Percentiles rank a stretch among this genome's conserved stretches.
These are phyloP conservation scores for Pipistrellus nathusii DNA, from an alignment of 2,797 vertebrate species.

Conservation along the genomic window DNA sequence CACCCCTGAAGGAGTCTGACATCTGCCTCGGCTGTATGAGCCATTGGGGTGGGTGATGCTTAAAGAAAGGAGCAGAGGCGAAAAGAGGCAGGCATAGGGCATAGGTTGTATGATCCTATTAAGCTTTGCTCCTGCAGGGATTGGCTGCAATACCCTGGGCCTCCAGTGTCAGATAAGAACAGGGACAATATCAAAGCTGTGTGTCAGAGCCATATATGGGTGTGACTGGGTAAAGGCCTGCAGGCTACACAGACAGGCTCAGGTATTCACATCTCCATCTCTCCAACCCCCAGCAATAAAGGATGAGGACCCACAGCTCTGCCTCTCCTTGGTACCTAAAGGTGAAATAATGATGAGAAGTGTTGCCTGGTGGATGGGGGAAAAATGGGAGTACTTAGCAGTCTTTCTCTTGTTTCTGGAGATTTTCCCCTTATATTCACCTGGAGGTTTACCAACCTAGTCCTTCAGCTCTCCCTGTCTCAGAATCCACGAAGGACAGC, in stretches of 20 bases:
- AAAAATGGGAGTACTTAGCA: not conserved
- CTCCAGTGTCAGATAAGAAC: not conserved
- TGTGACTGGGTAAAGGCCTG: not conserved
- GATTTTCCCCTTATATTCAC: not conserved
- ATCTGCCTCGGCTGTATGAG: not conserved
- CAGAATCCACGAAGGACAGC: not conserved
- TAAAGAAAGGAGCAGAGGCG: not conserved
- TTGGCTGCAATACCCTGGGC: not conserved
- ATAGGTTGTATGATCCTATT: not conserved
- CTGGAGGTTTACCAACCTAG: not conserved
- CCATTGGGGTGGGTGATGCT: not conserved
- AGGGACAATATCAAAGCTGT: not conserved
- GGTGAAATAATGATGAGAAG: not conserved
- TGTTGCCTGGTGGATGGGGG: not conserved
- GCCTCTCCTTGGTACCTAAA: not conserved
- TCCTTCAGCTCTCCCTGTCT: not conserved
- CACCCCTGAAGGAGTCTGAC: not conserved
- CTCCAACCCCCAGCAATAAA: not conserved
- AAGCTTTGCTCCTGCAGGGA: not conserved
- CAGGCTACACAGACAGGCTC: not conserved
- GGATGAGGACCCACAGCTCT: not conserved
- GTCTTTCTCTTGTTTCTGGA: not conserved
- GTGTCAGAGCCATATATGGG: rapidly evolving
- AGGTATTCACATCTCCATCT: not conserved
- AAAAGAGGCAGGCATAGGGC: not conserved